Percentiles rank a stretch among this genome's conserved stretches.
phyloP scores from a whole-genome alignment of 2,113 vertebrate genomes.

The Oryzias javanicus region DNA sequence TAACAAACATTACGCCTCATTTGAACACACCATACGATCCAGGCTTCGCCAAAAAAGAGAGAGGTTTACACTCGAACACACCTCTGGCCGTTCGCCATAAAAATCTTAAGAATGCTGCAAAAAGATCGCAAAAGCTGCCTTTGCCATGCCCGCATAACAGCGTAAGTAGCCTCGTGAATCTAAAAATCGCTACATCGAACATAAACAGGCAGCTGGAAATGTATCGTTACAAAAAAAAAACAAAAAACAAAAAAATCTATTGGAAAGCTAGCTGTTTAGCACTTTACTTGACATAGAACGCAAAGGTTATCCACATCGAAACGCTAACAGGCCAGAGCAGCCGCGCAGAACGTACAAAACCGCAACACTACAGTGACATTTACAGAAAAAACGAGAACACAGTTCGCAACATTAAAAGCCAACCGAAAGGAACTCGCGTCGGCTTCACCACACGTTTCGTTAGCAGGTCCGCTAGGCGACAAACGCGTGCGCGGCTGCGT shows the following conservation, averaged over 20 bases:
- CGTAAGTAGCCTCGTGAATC: conserved; percentile 41
- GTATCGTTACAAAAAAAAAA: not conserved
- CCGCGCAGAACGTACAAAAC: conserved; percentile 60
- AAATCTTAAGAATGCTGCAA: conserved; percentile 15
- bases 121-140: conserved; percentile 29
- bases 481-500: not conserved
- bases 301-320: conserved; percentile 44
- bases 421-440: conserved; percentile 14
- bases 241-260: conserved; percentile 22
- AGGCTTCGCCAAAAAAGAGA: conserved; percentile 9
- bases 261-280: conserved; percentile 59
- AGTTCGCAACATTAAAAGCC: conserved; percentile 45
- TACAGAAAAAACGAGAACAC: conserved; percentile 42
- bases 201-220: conserved; percentile 23
- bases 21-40: conserved; percentile 11
- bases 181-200: conserved; percentile 36
- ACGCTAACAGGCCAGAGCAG: conserved; percentile 55
- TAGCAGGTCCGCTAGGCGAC: not conserved
- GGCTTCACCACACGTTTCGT: conserved; percentile 42
- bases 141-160: conserved; percentile 69
- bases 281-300: conserved; percentile 38
- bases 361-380: conserved; percentile 58
- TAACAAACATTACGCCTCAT: conserved; percentile 29
- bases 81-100: conserved; percentile 19
- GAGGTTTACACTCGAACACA: conserved; percentile 5